Evolutionary conservation across 2,888 invertebrate species (phyloP), one percentile per base, ranked within the genome.

Genomic region (Cremastobaeus sp.): DNA sequence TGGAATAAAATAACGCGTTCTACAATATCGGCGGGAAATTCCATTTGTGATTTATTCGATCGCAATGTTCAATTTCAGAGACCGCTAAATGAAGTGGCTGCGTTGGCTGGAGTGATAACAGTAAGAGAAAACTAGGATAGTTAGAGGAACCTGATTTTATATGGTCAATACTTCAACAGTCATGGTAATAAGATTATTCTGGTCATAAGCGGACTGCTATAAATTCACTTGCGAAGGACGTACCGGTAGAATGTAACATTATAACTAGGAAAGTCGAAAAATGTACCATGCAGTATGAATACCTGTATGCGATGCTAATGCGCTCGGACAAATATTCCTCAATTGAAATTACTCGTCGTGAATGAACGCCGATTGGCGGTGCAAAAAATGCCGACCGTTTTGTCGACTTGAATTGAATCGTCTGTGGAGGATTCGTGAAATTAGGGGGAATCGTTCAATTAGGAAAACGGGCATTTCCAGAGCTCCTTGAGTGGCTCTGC

Each of bases 131-230:
- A 66, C 57, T 66, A 41, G 66, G 57, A 66, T 66, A 48, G 48
- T 39, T 35, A 9, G 25, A 34, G 21, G 48, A 66, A 66, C 66
- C 57, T 57, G 57, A 48, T 60, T 57, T 57, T 57, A 66, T 50
- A 47, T 66, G 66, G 66, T 66, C 50, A 48, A 50, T 50, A 57
- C 48, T 43, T 57, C 50, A 59, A 68, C 43, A 57, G 48, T 50
- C 55, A 68, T 68, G 66, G 57, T 50, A 59, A 68, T 68, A 52
- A 68, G 50, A 68, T 68, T 59, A 52, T 59, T 39, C 55, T 66
- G 48, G 21, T 37, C 39, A 14, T 15, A 35, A 48, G 59, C 45
- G 55, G 65, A 65, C 59, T 35, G 34, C 43, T 35, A 59, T 59
- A 68, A 48, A 59, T 57, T 9, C 37, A 55, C n/a, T 30, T 32